Conservation (phyloP, 2,888 invertebrate genomes). For the Drosophila rellima region DNA sequence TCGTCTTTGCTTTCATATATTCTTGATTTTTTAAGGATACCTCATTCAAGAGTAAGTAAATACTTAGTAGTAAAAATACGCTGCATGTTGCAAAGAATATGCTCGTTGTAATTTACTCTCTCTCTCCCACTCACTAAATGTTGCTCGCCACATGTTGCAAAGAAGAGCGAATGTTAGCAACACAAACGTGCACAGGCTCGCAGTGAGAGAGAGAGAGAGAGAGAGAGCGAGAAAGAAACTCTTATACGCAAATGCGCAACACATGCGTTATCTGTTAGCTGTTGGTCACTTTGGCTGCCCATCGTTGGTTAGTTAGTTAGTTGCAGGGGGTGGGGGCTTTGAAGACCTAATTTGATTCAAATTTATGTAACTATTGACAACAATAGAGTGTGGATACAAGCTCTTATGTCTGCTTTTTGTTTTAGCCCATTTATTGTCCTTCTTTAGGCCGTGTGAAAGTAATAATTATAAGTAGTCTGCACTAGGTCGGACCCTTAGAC, state of each 20-base stretch:
- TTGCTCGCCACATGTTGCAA: constrained; percentile 55
- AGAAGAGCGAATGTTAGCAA: background rate
- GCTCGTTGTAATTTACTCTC: background rate
- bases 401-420: constrained; percentile 46
- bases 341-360: constrained; percentile 70
- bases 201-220: constrained; percentile 1
- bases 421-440: constrained; percentile 33
- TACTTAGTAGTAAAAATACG: background rate
- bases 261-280: constrained; percentile 34
- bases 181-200: constrained; percentile 5
- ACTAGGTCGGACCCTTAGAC: background rate
- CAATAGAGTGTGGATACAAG: constrained; percentile 52
- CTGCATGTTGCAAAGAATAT: background rate
- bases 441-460: constrained; percentile 26
- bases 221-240: constrained; percentile 21
- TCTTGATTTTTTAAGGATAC: too few relatives aligned
- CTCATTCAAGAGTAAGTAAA: too few relatives aligned
- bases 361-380: constrained; percentile 72
- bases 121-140: background rate
- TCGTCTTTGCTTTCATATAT: background rate
- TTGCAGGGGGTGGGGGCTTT: constrained; percentile 21
- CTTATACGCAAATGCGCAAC: constrained; percentile 65
- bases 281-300: constrained; percentile 35
- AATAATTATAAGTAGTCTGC: constrained; percentile 27
- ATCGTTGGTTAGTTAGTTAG: constrained; percentile 2